These are phyloP conservation scores for Tryphoninae sp. DNA, from an alignment of 2,888 invertebrate species.

Conservation along the genomic window DNA sequence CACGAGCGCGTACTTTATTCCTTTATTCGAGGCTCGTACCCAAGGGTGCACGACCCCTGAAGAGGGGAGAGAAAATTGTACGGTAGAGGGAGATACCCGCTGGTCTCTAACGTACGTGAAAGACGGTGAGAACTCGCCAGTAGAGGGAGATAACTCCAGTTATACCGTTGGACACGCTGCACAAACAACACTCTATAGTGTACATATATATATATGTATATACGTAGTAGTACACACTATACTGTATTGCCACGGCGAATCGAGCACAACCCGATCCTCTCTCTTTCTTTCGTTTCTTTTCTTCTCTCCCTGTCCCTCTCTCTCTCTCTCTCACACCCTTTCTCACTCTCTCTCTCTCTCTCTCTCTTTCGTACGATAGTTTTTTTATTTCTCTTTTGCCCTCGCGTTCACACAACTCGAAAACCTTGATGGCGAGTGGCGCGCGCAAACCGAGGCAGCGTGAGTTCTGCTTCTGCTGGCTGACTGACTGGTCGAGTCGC, in stretches of 20 bases:
- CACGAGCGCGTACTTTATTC: slow-evolving; percentile 28
- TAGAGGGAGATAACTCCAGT: slow-evolving; percentile 48
- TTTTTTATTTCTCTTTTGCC: background rate
- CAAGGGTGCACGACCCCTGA: slow-evolving; percentile 62
- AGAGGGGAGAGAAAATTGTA: slow-evolving; percentile 39
- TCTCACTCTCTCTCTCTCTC: background rate
- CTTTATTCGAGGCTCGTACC: slow-evolving; percentile 40
- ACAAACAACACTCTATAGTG: background rate
- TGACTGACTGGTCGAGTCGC: slow-evolving; percentile 52
- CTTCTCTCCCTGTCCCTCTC: slow-evolving; percentile 27
- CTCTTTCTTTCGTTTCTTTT: slow-evolving; percentile 19
- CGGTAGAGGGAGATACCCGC: slow-evolving; percentile 4
- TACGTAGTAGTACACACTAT: slow-evolving; percentile 8
- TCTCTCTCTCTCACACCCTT: slow-evolving; percentile 18
- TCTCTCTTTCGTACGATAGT: background rate
- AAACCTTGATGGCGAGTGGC: slow-evolving; percentile 43
- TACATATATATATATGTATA: background rate
- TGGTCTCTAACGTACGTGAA: too few species aligned
- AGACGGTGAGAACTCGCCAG: slow-evolving; percentile 12
- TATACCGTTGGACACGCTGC: slow-evolving; percentile 28
- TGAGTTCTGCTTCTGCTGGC: slow-evolving; percentile 54
- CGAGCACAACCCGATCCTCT: slow-evolving; percentile 27
- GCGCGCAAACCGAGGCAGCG: slow-evolving; percentile 15
- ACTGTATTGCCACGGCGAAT: slow-evolving; percentile 14
- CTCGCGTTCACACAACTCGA: slow-evolving; percentile 36